A percentile compares a stretch with the other conserved stretches of the same genome.
Evolutionary conservation across 2,113 vertebrate species (phyloP).

Genomic region (Protomyctophum bolini): DNA sequence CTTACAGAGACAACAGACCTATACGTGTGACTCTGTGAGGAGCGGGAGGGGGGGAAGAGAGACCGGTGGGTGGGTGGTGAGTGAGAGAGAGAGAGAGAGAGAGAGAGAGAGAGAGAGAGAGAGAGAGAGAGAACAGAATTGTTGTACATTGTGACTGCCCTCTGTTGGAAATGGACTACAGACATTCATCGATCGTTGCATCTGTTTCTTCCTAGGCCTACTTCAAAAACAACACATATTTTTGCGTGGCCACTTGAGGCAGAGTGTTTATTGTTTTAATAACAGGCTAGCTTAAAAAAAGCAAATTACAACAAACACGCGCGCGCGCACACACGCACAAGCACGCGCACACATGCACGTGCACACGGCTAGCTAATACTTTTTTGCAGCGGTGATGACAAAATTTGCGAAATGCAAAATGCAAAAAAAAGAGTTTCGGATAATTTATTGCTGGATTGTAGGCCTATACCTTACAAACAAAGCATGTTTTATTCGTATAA

Average conservation of each 20-base stretch:
- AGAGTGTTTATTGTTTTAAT: slow-evolving; percentile 12
- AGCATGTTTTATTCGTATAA: background rate
- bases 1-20: slow-evolving; percentile 35
- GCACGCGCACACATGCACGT: no score
- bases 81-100: background rate
- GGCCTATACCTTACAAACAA: no score
- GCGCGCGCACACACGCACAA: no score
- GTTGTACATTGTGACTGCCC: slow-evolving; percentile 63
- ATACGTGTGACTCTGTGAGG: background rate
- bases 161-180: slow-evolving; percentile 54
- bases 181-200: no score
- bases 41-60: no score
- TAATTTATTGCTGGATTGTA: no score
- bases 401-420: no score
- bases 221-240: no score
- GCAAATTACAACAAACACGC: no score
- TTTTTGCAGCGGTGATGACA: background rate
- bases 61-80: background rate
- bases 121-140: background rate
- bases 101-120: background rate
- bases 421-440: no score
- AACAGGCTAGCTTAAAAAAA: background rate
- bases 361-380: background rate
- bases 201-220: no score
- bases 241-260: no score